Evolutionary conservation across 1,140 invertebrate genomes (phyloP).

Genomic region (Bombus fervidus): DNA sequence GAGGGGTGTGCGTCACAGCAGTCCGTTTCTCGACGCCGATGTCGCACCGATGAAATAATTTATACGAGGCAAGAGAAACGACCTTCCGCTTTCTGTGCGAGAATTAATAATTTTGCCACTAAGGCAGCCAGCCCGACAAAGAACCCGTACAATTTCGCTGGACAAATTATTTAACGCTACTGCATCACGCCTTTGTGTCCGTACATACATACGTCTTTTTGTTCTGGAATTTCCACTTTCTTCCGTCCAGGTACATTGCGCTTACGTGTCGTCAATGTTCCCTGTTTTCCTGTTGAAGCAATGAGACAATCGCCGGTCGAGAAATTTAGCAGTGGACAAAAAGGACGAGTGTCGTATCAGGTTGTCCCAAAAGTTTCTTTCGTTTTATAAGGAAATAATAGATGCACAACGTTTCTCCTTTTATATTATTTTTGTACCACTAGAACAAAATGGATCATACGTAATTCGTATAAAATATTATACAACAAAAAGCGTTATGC

Average conservation of each 20-base stretch:
- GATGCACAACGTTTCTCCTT: too few relatives aligned
- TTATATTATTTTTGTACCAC: too few relatives aligned
- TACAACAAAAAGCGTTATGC: too few relatives aligned
- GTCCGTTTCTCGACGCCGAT: neutral
- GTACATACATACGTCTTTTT: neutral
- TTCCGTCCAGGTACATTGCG: neutral
- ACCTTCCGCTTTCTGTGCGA: neutral
- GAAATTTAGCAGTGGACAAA: too few relatives aligned
- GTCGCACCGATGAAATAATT: slow-evolving; percentile 22
- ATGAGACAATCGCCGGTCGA: too few relatives aligned
- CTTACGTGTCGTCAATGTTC: neutral
- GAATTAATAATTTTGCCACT: slow-evolving; percentile 19
- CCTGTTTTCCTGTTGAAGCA: neutral
- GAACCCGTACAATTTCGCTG: neutral
- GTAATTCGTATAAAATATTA: too few relatives aligned
- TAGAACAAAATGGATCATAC: too few relatives aligned
- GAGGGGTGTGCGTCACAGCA: neutral
- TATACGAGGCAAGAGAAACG: neutral
- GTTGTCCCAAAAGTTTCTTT: too few relatives aligned
- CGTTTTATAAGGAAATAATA: too few relatives aligned
- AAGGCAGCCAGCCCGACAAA: neutral
- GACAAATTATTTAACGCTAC: slow-evolving; percentile 18
- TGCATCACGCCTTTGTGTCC: too few relatives aligned
- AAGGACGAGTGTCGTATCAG: too few relatives aligned
- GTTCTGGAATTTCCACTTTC: neutral